Evolutionary conservation across 2,797 vertebrate genomes (phyloP).

Genomic region (Dipus sagitta): DNA sequence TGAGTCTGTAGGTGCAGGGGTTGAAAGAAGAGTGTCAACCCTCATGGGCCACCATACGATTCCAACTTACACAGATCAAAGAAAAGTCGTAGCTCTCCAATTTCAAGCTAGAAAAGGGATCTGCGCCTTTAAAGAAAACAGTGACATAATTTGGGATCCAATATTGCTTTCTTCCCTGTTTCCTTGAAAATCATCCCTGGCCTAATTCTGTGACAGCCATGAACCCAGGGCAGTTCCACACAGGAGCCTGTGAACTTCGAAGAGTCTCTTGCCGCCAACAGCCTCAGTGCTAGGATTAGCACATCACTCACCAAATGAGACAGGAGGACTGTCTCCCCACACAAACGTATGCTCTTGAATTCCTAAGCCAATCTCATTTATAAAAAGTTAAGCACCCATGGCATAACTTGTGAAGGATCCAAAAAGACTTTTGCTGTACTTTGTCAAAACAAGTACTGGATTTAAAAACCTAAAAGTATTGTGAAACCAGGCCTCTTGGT

Average conservation of each 20-base stretch:
- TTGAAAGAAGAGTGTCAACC: not conserved
- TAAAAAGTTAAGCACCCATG: slow-evolving; percentile 78
- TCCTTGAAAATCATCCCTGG: slow-evolving; percentile 42
- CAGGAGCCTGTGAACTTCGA: not conserved
- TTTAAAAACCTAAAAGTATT: slow-evolving; percentile 82
- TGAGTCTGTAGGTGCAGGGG: not conserved
- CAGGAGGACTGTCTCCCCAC: not conserved
- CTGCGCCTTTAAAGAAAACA: slow-evolving; percentile 44
- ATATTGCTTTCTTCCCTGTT: slow-evolving; percentile 38
- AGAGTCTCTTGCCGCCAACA: slow-evolving; percentile 5
- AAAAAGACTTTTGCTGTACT: slow-evolving; percentile 78
- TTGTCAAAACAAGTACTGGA: slow-evolving; percentile 78
- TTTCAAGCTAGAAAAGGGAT: slow-evolving; percentile 51
- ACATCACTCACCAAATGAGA: slow-evolving; percentile 74
- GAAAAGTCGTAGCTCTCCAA: slow-evolving; percentile 11
- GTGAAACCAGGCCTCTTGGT: slow-evolving; percentile 50
- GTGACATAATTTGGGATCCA: slow-evolving; percentile 53
- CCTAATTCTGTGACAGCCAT: not conserved
- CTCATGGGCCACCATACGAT: not conserved
- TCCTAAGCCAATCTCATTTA: slow-evolving; percentile 74
- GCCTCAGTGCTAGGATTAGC: slow-evolving; percentile 14
- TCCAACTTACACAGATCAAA: slow-evolving; percentile 3
- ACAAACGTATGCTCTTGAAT: slow-evolving; percentile 61
- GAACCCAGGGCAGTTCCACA: not conserved
- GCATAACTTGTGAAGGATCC: slow-evolving; percentile 76